These are phyloP conservation scores for Bombylius discolor DNA, from an alignment of 2,888 invertebrate genomes.

Conservation along the genomic window DNA sequence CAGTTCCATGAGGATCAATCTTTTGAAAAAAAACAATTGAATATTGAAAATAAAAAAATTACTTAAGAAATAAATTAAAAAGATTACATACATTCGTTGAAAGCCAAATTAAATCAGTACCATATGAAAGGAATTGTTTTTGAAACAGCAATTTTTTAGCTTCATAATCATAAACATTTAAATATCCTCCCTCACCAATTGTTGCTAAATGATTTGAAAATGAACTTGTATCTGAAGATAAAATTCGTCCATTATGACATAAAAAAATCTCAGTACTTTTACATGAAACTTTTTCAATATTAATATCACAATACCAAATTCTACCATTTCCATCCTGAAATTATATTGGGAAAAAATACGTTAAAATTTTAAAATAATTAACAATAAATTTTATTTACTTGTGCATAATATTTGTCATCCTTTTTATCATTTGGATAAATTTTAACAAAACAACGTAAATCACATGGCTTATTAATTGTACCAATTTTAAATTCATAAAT, in stretches of 20 bases:
- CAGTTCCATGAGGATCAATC: conserved; percentile 50
- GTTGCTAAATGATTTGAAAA: conserved; percentile 56
- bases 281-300: conserved; percentile 37
- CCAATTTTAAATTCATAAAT: conserved; percentile 65
- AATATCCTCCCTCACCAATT: conserved; percentile 57
- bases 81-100: conserved; percentile 43
- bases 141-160: conserved; percentile 45
- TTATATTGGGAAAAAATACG: neutral
- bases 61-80: neutral
- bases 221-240: conserved; percentile 55
- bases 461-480: conserved; percentile 17
- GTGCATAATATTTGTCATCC: conserved; percentile 53
- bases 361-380: conserved; percentile 14
- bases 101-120: conserved; percentile 55
- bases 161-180: conserved; percentile 60
- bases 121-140: conserved; percentile 44
- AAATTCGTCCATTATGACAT: conserved; percentile 64
- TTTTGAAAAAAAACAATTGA: conserved; percentile 18
- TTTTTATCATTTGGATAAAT: conserved; percentile 33
- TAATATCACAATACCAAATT: conserved; percentile 59
- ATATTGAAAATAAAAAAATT: too few relatives aligned
- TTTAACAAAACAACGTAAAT: conserved; percentile 29
- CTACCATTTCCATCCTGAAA: conserved; percentile 73
- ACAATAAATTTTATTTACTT: conserved; percentile 41
- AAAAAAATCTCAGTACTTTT: conserved; percentile 43